Evolutionary conservation across 2,888 invertebrate genomes (phyloP).

Genomic region (Tenthredo distinguenda): DNA sequence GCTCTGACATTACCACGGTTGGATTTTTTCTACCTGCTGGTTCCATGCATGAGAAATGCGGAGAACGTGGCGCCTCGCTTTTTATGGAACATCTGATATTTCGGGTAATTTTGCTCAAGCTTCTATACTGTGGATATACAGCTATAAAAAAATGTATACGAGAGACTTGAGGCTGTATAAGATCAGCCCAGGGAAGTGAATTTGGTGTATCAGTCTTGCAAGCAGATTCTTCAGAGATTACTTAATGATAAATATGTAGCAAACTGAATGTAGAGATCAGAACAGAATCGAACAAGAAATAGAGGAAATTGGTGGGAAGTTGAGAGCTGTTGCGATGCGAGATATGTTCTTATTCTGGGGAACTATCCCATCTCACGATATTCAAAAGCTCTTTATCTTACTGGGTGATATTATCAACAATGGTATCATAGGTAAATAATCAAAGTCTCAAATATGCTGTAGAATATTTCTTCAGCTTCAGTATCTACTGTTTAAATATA

Average conservation of each 20-base stretch:
- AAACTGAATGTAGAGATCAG: conserved; percentile 58
- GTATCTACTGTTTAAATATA: not conserved
- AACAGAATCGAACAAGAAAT: conserved; percentile 61
- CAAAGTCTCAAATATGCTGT: not conserved
- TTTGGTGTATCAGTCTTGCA: not conserved
- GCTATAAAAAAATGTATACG: not conserved
- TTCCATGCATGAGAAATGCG: conserved; percentile 62
- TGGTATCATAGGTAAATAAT: conserved; percentile 63
- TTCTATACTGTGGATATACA: not conserved
- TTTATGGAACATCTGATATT: conserved; percentile 67
- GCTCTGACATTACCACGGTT: conserved; percentile 62
- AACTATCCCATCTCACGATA: conserved; percentile 59
- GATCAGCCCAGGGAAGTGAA: too few relatives aligned
- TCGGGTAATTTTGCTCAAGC: conserved; percentile 57
- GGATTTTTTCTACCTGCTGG: conserved; percentile 66
- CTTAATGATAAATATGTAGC: conserved; percentile 55
- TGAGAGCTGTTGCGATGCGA: conserved; percentile 62
- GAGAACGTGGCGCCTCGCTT: conserved; percentile 66
- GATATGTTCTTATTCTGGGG: conserved; percentile 69
- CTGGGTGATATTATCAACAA: conserved; percentile 65
- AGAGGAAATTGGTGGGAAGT: conserved; percentile 63
- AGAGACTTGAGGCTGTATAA: not conserved
- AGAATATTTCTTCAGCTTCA: not conserved
- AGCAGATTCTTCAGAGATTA: not conserved
- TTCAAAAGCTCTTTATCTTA: conserved; percentile 62